Conservation (phyloP, 2,113 vertebrate genomes). For the Aepyceros melampus region DNA sequence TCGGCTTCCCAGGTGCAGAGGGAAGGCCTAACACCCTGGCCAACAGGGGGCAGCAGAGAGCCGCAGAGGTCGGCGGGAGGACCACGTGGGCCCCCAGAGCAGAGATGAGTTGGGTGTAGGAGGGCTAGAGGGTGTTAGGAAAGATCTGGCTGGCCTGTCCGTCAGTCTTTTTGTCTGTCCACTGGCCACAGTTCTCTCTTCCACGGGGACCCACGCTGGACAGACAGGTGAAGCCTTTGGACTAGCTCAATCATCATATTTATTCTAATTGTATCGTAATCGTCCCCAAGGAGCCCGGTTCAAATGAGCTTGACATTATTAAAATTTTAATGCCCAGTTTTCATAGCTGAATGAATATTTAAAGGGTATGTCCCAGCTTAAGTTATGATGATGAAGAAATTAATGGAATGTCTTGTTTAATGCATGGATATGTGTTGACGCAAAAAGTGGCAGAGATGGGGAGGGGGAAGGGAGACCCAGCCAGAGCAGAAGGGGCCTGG, state of each 20-base stretch:
- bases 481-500: background rate
- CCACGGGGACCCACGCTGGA: constrained; percentile 68
- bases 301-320: constrained; percentile 93
- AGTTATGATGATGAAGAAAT: constrained; percentile 90
- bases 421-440: constrained; percentile 84
- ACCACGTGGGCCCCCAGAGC: accelerated
- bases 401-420: constrained; percentile 91
- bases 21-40: accelerated
- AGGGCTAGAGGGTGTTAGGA: background rate
- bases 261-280: constrained; percentile 90
- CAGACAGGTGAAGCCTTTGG: constrained; percentile 84
- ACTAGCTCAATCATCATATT: constrained; percentile 87
- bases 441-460: constrained; percentile 51
- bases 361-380: constrained; percentile 88
- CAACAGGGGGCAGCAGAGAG: background rate
- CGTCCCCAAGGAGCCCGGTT: constrained; percentile 86
- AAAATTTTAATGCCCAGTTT: constrained; percentile 92
- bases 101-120: background rate
- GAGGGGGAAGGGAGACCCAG: background rate
- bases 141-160: background rate
- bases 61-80: background rate
- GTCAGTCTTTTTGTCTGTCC: constrained; percentile 30
- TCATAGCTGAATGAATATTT: constrained; percentile 93
- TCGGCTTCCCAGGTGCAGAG: background rate
- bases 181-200: constrained; percentile 57